Base-by-base conservation (phyloP, 1,140 invertebrate genomes). In the Formica selysi region DNA sequence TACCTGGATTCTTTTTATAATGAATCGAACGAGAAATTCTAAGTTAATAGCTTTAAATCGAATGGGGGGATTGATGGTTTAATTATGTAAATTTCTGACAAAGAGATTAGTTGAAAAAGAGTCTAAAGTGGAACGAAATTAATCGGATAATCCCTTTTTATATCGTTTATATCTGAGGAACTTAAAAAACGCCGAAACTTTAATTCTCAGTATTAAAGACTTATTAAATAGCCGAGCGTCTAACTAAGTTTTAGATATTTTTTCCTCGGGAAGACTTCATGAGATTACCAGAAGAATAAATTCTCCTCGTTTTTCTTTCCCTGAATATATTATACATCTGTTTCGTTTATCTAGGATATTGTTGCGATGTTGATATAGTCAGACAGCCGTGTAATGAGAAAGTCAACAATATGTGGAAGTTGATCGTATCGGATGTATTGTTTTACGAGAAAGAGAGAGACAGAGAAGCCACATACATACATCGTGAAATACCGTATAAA, bases 321-420 rank as follows among this genome's bases (percentile, higher is more conserved):
- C 7, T 22, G 26, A 44, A 61, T 74, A 22, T 70, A 44, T 59
- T 71, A 29, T 41, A 29, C 26, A 26, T 70, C 13, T 6, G 13
- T 70, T 41, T 32, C 26, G 38, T 36, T 13, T 73, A 36, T 73
- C 54, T 73, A 48, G 19, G 19, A 73, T 71, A 81, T 41, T 81
- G 67, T 44, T 48, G 38, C 29, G 6, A 61, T 44, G 68, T 61
- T 73, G 54, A 83, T 73, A 61, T 26, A 44, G 36, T 8, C 79
- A 44, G 68, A 73, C 68, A 61, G 7, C 67, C 16, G 54, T 73
- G 38, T 83, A 83, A 83, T 61, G 32, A 83, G 79, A 83, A 74
- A 74, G 32, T 32, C 13, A 32, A 71, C 29, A 10, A 51, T 32
- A 62, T 44, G 5, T 22, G 13, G 13, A 73, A 73, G 38, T 61